phyloP scores from a whole-genome alignment of 2,888 invertebrate genomes.

The Drosophila prostipennis region DNA sequence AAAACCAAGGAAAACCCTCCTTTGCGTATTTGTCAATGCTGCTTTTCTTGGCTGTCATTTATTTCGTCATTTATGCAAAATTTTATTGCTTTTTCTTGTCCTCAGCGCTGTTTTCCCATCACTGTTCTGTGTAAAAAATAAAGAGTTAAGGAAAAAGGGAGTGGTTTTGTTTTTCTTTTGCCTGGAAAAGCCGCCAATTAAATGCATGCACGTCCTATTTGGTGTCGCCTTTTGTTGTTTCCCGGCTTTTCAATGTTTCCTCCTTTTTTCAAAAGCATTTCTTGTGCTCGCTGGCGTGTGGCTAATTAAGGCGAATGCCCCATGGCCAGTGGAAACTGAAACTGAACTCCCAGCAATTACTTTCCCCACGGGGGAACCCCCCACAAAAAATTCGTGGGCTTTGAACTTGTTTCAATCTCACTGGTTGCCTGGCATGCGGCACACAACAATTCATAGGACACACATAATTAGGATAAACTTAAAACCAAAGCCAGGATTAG shows the following conservation, averaged over 20 bases:
- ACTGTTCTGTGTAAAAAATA: not conserved
- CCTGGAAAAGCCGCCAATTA: slow-evolving; percentile 61
- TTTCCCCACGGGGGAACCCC: slow-evolving; percentile 14
- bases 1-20: slow-evolving; percentile 16
- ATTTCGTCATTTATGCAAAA: slow-evolving; percentile 81
- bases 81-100: slow-evolving; percentile 72
- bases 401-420: slow-evolving; percentile 59
- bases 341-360: slow-evolving; percentile 55
- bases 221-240: slow-evolving; percentile 23
- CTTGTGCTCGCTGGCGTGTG: slow-evolving; percentile 57
- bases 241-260: slow-evolving; percentile 4
- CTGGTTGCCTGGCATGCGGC: slow-evolving; percentile 35
- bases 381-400: slow-evolving; percentile 45
- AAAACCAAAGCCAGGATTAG: slow-evolving; percentile 39
- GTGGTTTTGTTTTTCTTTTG: not conserved
- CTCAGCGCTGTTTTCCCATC: not conserved
- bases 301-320: slow-evolving; percentile 63
- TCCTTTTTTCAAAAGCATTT: slow-evolving; percentile 39
- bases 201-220: slow-evolving; percentile 60
- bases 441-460: slow-evolving; percentile 30
- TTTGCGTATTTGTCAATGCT: slow-evolving; percentile 71
- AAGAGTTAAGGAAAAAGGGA: slow-evolving; percentile 25
- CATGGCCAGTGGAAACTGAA: slow-evolving; percentile 39
- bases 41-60: slow-evolving; percentile 78
- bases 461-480: slow-evolving; percentile 35